Percentiles rank a stretch among this genome's conserved stretches.
phyloP scores from a whole-genome alignment of 2,888 invertebrate genomes.

The Heliconius charithonia region DNA sequence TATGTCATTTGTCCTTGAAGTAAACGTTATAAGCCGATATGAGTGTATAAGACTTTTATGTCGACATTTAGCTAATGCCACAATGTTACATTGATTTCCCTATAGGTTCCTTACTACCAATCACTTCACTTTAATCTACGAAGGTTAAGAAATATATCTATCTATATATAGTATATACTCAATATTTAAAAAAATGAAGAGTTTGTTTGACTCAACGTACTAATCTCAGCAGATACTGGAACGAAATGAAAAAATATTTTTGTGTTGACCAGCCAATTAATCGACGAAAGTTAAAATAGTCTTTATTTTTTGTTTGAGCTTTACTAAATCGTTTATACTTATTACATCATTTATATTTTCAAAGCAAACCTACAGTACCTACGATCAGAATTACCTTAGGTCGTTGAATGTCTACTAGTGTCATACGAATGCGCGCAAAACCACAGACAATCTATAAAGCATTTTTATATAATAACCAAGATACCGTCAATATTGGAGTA shows the following conservation, averaged over 20 bases:
- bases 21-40: background rate
- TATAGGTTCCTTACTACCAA: conserved; percentile 13
- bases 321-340: too few species aligned
- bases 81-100: conserved; percentile 18
- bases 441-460: background rate
- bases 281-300: too few species aligned
- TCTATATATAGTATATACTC: too few species aligned
- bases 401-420: background rate
- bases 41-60: conserved; percentile 6
- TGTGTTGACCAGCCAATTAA: too few species aligned
- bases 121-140: background rate
- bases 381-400: too few species aligned
- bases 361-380: too few species aligned
- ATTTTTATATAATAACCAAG: background rate
- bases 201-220: too few species aligned
- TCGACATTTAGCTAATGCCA: conserved; percentile 23
- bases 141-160: conserved; percentile 3
- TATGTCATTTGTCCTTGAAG: background rate
- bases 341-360: too few species aligned
- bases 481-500: background rate
- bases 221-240: too few species aligned
- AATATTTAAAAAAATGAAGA: background rate
- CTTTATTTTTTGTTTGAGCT: too few species aligned
- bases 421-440: background rate
- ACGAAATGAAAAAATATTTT: too few species aligned